Base-by-base conservation (phyloP, 2,113 vertebrate genomes). In the Siphamia tubifer region DNA sequence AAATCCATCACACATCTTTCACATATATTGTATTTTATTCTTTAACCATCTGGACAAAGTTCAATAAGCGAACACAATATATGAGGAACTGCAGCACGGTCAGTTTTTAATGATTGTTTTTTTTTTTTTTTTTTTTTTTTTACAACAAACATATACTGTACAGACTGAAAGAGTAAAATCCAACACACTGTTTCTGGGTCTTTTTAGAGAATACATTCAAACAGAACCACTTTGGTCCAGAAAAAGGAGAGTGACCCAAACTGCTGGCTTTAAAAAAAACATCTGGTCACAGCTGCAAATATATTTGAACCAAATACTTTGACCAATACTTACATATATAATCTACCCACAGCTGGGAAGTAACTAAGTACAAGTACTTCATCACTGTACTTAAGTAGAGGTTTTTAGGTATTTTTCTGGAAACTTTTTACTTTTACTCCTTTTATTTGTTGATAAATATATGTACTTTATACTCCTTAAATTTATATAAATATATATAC, bases 191-290 rank as follows among this genome's bases (percentile, higher is more conserved):
- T 62, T 68, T 70, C n/a, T 71, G 43, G 70, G 71, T 60, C 51
- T 55, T 51, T 70, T n/a, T 17, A 28, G 49, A 57, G 55, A 85
- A 89, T 86, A 90, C 87, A 90, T 89, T 90, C 84, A 86, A 34
- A 77, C 63, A 65, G 60, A 85, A 83, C 74, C 82, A 68, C 74
- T 77, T 70, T 82, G 79, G 67, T 82, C 61, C 67, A 75, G 53
- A 71, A 43, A n/a, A n/a, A 40, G 47, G 52, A 39, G 66, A 81
- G 69, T 75, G 76, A 79, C 71, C 77, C 57, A 67, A 81, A 61
- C 70, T 54, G 66, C 77, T 87, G 72, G 24, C 66, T 83, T 76
- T 16, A 71, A 71, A 78, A 80, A 64, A 79, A 45, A 77, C 36
- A 81, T 43, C 74, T 24, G 62, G 64, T 85, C 74, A 78, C 68